Percentiles rank a stretch among this genome's conserved stretches.
These are phyloP conservation scores for Tachina lurida DNA, from an alignment of 2,888 invertebrate genomes.

Conservation along the genomic window DNA sequence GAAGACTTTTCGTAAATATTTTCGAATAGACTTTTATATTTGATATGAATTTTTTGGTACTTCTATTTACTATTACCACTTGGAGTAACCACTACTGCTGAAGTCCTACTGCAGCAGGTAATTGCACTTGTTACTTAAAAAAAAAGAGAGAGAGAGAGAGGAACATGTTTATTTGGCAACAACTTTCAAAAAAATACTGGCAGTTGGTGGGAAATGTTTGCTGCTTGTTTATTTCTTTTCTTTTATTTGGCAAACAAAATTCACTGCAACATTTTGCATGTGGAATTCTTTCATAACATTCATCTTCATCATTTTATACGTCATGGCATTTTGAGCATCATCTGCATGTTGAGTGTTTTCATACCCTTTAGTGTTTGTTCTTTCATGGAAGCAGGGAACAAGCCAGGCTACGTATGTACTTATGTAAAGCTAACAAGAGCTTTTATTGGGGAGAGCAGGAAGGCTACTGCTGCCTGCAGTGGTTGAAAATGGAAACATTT, in stretches of 20 bases:
- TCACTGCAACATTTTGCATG: slow-evolving; percentile 23
- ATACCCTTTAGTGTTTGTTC: neutral
- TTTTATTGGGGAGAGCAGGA: neutral
- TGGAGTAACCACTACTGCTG: neutral
- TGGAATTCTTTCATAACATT: slow-evolving; percentile 46
- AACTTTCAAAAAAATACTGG: neutral
- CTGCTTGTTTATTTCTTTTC: neutral
- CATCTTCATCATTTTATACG: slow-evolving; percentile 71
- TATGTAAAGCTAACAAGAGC: neutral
- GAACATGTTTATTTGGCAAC: slow-evolving; percentile 33
- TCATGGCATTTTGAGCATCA: slow-evolving; percentile 64
- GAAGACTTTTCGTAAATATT: too few species aligned
- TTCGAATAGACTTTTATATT: too few species aligned
- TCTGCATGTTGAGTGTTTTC: slow-evolving; percentile 33
- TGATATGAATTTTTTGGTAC: neutral
- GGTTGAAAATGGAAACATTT: slow-evolving; percentile 39
- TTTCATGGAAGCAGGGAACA: neutral
- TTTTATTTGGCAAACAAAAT: slow-evolving; percentile 14
- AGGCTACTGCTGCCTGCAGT: neutral
- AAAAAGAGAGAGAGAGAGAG: neutral
- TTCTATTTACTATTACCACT: neutral
- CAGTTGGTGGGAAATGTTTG: neutral
- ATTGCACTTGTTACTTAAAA: slow-evolving; percentile 47
- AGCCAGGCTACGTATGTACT: neutral
- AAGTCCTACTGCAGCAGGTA: slow-evolving; percentile 5